Base-by-base conservation (phyloP, 1,140 invertebrate genomes). In the Chrysopa pallens region DNA sequence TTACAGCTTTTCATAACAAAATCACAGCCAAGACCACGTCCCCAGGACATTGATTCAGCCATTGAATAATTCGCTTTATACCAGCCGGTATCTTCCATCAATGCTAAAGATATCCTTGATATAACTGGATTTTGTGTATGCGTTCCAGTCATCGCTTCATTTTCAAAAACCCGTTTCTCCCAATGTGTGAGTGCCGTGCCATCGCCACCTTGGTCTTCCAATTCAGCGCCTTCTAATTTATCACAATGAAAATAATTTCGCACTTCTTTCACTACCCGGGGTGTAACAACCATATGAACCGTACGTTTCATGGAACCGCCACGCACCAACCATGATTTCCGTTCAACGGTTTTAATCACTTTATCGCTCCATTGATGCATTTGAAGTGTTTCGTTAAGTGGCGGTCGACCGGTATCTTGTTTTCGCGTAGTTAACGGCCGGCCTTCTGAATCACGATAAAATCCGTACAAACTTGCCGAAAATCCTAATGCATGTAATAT, bases 141-240 rank as follows among this genome's bases (percentile, higher is more conserved):
- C 0, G 93, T 98, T 1, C 94, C 95, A 0, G 95, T 98, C 95
- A 99, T 99, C 0, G 92, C 93, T 71, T 99, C 95, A 67, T 98
- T 98, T 86, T 98, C 94, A 63, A 98, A 95, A 7, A 97, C 78
- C 41, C 94, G 63, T 57, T 98, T 98, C 62, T 98, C 94, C 93
- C 94, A 98, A 60, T 99, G 95, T 1, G 94, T 98, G 8, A 98
- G 64, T 0, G 85, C 84, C 0, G 95, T 98, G 8, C 95, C 95
- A 52, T 97, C 87, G 45, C 87, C 89, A 0, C 93, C 93, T 67
- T 98, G 95, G 65, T 98, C 90, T 67, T 98, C 95, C 29, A 98
- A 61, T 60, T 99, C 95, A 1, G 93, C 95, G 1, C 95, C 95
- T 67, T 97, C 93, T 15, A 99, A 61, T 39, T 70, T 66, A 0